A percentile compares a stretch with the other conserved stretches of the same genome.
These are phyloP conservation scores for Gobio occitaniae DNA, from an alignment of 2,797 vertebrate species.

Conservation along the genomic window DNA sequence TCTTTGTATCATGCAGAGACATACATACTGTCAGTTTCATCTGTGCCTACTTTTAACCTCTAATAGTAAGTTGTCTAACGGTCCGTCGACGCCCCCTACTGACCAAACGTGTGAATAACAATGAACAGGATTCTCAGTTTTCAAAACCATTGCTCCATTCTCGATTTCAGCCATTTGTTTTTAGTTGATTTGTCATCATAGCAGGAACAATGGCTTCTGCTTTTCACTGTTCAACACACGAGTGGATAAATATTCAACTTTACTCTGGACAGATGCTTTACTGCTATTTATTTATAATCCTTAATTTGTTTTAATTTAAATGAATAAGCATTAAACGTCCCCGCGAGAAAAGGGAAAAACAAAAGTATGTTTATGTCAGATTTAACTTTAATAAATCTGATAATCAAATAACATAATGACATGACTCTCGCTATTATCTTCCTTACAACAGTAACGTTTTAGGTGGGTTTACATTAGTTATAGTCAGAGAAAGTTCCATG, in stretches of 20 bases:
- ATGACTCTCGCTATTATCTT: not conserved
- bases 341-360: not conserved
- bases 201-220: not conserved
- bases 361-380: not conserved
- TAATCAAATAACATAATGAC: not conserved
- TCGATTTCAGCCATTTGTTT: not conserved
- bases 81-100: conserved; percentile 16
- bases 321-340: not conserved
- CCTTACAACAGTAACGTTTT: not conserved
- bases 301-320: not conserved
- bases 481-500: not conserved
- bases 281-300: not conserved
- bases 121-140: not conserved
- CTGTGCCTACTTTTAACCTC: too few relatives aligned
- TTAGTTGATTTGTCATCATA: not conserved
- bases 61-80: not conserved
- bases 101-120: not conserved
- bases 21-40: not conserved
- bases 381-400: not conserved
- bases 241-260: not conserved
- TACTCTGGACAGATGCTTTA: not conserved
- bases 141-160: not conserved
- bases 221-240: not conserved
- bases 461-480: not conserved
- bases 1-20: not conserved